These are phyloP conservation scores for Pteropus alecto DNA, from an alignment of 2,113 vertebrate genomes.

Conservation along the genomic window DNA sequence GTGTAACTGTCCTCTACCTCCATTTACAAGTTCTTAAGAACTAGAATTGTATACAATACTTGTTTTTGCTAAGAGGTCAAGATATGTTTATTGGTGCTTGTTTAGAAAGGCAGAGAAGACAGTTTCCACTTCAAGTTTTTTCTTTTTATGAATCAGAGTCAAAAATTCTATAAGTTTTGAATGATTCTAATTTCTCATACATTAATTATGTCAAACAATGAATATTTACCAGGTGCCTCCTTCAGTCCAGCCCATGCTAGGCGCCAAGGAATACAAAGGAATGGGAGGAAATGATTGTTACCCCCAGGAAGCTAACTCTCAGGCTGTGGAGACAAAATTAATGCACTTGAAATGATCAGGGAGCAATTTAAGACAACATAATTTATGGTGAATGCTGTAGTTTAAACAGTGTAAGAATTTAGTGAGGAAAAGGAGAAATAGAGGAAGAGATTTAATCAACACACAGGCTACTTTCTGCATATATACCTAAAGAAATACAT, in stretches of 20 bases:
- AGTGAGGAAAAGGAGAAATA: not conserved
- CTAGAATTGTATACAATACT: not conserved
- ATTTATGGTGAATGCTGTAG: not conserved
- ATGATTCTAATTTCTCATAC: not conserved
- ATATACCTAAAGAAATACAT: not conserved
- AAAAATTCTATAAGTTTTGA: not conserved
- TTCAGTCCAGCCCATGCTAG: not conserved
- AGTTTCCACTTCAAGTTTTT: not conserved
- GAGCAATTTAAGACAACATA: not conserved
- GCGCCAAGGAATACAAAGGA: not conserved
- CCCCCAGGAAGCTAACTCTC: not conserved
- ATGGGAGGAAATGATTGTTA: not conserved
- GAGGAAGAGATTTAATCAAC: not conserved
- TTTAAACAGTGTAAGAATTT: not conserved
- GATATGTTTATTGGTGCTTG: not conserved
- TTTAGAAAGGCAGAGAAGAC: constrained; percentile 6
- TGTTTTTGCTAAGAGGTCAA: not conserved
- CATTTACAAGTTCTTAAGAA: not conserved
- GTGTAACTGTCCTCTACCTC: not conserved
- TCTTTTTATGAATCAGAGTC: constrained; percentile 1
- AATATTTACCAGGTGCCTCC: not conserved
- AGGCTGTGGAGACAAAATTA: not conserved
- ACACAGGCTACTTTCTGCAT: not conserved
- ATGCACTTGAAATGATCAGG: not conserved
- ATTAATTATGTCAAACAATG: not conserved